Conservation (phyloP, 2,888 invertebrate genomes). For the Parapristionchus giblindavisi region DNA sequence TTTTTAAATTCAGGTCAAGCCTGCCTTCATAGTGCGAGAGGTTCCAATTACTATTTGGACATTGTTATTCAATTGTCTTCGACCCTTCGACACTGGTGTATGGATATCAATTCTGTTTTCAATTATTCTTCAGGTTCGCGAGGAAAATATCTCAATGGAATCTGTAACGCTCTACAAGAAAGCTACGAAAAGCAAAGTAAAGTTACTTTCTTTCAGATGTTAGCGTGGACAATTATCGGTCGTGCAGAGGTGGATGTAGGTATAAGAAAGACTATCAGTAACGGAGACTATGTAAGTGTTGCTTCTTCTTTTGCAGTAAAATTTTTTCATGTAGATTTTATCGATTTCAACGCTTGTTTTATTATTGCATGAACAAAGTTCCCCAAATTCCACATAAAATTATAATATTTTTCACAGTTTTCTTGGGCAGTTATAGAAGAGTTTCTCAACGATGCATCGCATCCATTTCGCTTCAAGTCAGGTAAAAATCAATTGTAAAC, state of each 20-base stretch:
- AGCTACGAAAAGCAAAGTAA: too few relatives aligned
- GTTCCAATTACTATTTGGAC: neutral
- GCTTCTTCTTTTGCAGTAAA: too few relatives aligned
- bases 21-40: constrained; percentile 25
- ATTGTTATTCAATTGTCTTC: neutral
- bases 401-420: neutral
- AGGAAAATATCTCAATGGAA: neutral
- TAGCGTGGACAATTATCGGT: constrained; percentile 2
- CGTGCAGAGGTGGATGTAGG: neutral
- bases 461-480: neutral
- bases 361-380: neutral
- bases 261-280: neutral
- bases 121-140: constrained; percentile 16
- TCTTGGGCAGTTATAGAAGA: constrained; percentile 12
- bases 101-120: constrained; percentile 20
- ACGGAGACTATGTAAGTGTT: neutral
- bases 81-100: constrained; percentile 2
- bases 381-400: neutral
- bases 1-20: neutral
- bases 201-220: neutral
- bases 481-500: neutral
- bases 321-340: neutral
- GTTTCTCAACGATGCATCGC: neutral
- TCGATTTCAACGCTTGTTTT: neutral
- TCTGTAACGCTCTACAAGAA: neutral